Base-by-base conservation (phyloP, 2,797 vertebrate genomes). In the Rhinatrema bivittatum region DNA sequence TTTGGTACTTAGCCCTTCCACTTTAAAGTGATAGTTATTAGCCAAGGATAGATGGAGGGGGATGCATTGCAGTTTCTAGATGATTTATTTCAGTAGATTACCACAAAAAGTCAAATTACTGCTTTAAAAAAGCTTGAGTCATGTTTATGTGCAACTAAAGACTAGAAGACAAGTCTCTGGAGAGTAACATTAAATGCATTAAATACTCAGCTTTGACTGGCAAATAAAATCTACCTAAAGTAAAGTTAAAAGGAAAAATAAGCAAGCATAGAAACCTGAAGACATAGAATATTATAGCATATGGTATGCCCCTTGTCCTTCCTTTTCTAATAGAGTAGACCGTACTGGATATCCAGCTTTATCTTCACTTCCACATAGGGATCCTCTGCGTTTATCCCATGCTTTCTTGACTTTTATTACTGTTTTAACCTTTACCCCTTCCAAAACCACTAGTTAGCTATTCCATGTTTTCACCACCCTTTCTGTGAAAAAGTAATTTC, bases 231-330 rank as follows among this genome's bases (percentile, higher is more conserved):
- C 36, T 43, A 36, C 14, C 9, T 5, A 17, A 45, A 8, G 9
- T 29, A 21, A 33, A 9, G 4, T 29, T 31, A 7, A 36, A 43
- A 20, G 12, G 29, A 24, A 25, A 18, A 43, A 29, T 31, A 20
- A 20, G 9, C 17, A n/a, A 15, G 2, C 22, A 32, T 32, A 27
- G 49, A 9, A 14, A 41, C 32, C 23, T n/a, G 7, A 30, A 10
- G 31, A 39, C 42, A 54, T 48, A 15, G 12, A 9, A 20, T 24
- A 5, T 20, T 34, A 32, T n/a, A n/a, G n/a, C n/a, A n/a, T n/a
- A n/a, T n/a, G n/a, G n/a, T n/a, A n/a, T n/a, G n/a, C n/a, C n/a
- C n/a, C n/a, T n/a, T n/a, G n/a, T n/a, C n/a, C n/a, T n/a, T n/a
- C n/a, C n/a, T n/a, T 23, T n/a, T n/a, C 3, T 4, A 5, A 5